phyloP scores from a whole-genome alignment of 2,888 invertebrate genomes.

The Dasypogon diadema region DNA sequence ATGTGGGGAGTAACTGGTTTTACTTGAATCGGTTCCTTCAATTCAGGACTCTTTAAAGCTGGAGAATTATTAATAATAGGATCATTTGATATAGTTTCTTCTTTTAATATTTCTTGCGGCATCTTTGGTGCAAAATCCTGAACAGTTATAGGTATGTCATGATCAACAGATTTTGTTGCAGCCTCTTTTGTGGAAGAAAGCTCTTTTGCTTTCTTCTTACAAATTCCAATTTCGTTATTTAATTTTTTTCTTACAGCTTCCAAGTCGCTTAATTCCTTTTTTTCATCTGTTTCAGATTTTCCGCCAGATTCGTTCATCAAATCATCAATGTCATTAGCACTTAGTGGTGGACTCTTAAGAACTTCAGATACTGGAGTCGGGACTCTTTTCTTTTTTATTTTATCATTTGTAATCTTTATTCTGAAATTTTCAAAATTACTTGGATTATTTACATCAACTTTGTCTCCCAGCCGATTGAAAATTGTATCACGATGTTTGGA shows the following conservation, averaged over 20 bases:
- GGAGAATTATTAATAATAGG: too few relatives aligned
- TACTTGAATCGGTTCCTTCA: too few relatives aligned
- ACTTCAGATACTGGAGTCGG: slow-evolving; percentile 57
- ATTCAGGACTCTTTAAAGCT: too few relatives aligned
- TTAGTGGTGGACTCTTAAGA: slow-evolving; percentile 62
- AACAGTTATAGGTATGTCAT: too few relatives aligned
- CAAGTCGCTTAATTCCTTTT: slow-evolving; percentile 50
- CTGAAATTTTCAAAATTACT: slow-evolving; percentile 54
- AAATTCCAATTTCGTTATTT: slow-evolving; percentile 50
- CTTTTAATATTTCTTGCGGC: too few relatives aligned
- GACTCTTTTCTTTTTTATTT: slow-evolving; percentile 38
- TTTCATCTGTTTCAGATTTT: background rate
- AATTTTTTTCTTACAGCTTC: slow-evolving; percentile 61
- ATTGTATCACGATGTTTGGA: slow-evolving; percentile 1
- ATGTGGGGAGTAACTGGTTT: too few relatives aligned
- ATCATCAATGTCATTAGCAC: slow-evolving; percentile 61
- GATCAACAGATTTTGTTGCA: background rate
- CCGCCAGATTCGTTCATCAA: slow-evolving; percentile 59
- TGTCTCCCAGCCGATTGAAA: background rate
- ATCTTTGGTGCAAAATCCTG: too few relatives aligned
- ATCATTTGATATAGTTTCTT: too few relatives aligned
- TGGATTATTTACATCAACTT: background rate
- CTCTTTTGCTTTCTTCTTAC: slow-evolving; percentile 23
- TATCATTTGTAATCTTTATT: slow-evolving; percentile 58
- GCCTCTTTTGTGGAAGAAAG: background rate